Conservation (phyloP, 2,797 vertebrate genomes). For the Emys orbicularis region DNA sequence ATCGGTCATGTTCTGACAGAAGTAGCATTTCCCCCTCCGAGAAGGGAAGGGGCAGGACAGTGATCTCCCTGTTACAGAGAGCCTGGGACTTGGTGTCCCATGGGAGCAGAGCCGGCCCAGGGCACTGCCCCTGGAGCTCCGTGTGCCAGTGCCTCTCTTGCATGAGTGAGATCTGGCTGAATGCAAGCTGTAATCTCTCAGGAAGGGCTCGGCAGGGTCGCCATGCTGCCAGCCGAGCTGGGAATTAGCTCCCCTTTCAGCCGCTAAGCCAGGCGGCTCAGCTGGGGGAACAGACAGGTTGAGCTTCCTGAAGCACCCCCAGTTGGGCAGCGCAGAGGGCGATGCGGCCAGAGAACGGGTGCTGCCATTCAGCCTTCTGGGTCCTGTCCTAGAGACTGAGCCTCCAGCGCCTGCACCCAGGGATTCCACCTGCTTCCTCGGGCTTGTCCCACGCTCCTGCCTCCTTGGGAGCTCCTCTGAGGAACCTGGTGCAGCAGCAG, state of each 20-base stretch:
- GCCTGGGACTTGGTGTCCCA: neutral
- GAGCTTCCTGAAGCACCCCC: neutral
- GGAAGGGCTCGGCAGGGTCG: neutral
- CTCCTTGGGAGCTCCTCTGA: neutral
- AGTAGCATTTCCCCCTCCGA: neutral
- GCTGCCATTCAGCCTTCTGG: neutral
- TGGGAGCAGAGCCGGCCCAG: neutral
- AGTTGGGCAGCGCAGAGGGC: neutral
- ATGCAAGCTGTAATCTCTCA: neutral
- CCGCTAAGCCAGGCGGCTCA: neutral
- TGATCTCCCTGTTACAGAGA: neutral
- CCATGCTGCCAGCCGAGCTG: neutral
- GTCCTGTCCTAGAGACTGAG: too few relatives aligned
- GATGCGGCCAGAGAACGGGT: neutral
- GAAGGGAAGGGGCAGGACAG: too few relatives aligned
- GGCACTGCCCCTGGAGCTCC: neutral
- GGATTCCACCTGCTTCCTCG: neutral
- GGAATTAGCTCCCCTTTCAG: neutral
- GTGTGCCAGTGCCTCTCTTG: neutral
- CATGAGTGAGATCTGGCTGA: neutral
- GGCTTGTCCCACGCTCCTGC: neutral
- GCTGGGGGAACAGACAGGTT: neutral
- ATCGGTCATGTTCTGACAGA: neutral
- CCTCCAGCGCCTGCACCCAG: neutral
- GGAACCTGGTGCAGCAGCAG: neutral